A percentile compares a stretch with the other conserved stretches of the same genome.
Evolutionary conservation across 2,888 invertebrate genomes (phyloP).

Genomic region (Pseudococcus jackbeardsleyi): DNA sequence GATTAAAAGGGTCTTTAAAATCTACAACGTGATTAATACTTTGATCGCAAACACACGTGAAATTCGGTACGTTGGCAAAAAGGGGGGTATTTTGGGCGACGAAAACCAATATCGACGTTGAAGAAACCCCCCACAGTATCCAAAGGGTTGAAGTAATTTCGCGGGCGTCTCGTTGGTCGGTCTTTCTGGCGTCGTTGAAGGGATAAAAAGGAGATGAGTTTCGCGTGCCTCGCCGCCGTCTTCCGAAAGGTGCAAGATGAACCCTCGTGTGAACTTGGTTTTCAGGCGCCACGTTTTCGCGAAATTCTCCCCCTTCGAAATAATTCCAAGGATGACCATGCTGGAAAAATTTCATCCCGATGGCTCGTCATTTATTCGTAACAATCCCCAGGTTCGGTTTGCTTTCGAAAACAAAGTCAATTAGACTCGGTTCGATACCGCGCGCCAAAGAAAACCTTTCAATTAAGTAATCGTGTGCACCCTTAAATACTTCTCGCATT

Average conservation of each 20-base stretch:
- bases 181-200: constrained; percentile 3
- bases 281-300: background rate
- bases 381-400: background rate
- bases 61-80: background rate
- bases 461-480: constrained; percentile 14
- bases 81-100: background rate
- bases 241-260: constrained; percentile 19
- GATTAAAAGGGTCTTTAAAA: background rate
- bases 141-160: constrained; percentile 10
- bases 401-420: background rate
- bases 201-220: background rate
- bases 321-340: background rate
- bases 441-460: constrained; percentile 5
- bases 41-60: background rate
- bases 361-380: background rate
- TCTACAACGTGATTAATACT: background rate
- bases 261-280: background rate
- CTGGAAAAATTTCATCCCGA: background rate
- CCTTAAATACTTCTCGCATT: background rate
- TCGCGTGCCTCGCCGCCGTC: background rate
- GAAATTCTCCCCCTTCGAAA: background rate
- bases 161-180: constrained; percentile 32
- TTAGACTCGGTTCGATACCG: background rate
- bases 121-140: background rate
- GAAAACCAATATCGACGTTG: constrained; percentile 19